phyloP scores from a whole-genome alignment of 2,113 vertebrate species.

The Peucedramus taeniatus region DNA sequence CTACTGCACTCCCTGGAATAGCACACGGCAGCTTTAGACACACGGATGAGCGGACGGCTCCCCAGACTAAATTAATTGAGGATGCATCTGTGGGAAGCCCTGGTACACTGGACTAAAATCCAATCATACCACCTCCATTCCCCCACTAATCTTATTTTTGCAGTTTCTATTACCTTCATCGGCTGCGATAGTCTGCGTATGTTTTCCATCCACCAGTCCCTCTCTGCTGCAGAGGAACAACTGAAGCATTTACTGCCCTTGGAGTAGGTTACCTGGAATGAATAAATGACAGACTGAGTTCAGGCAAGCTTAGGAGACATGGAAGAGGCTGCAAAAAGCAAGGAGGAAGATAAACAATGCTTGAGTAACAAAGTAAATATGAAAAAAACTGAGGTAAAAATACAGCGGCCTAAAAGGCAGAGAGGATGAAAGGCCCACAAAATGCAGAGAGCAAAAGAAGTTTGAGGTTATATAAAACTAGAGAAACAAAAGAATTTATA shows the following conservation, averaged over 20 bases:
- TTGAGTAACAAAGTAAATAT: neutral
- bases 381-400: neutral
- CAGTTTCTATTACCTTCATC: constrained; percentile 85
- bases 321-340: neutral
- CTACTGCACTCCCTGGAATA: neutral
- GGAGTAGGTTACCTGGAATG: constrained; percentile 86
- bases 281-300: constrained; percentile 18
- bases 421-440: neutral
- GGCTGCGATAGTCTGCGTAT: constrained; percentile 90
- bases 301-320: neutral
- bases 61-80: constrained; percentile 19
- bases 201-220: constrained; percentile 99
- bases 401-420: neutral
- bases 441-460: neutral
- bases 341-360: neutral
- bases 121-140: constrained; percentile 1
- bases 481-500: neutral
- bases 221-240: constrained; percentile 91
- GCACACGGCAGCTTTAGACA: neutral
- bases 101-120: neutral
- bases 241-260: constrained; percentile 96
- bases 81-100: neutral
- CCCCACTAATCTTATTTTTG: neutral
- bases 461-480: neutral
- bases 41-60: neutral